phyloP scores from a whole-genome alignment of 2,888 invertebrate species.

The Megalurothrips usitatus region DNA sequence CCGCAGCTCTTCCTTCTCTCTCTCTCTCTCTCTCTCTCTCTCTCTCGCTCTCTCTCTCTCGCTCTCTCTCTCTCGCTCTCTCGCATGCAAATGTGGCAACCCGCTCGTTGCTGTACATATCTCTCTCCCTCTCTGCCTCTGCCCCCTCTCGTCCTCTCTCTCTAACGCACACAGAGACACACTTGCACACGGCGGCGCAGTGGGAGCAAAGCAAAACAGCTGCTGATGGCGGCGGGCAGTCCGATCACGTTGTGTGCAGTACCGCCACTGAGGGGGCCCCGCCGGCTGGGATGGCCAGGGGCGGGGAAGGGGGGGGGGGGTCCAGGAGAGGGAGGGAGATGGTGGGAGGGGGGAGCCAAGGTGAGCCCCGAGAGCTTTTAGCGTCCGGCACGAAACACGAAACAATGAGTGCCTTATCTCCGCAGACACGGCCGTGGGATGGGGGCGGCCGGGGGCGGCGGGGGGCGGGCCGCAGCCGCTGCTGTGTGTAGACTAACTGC shows the following conservation, averaged over 20 bases:
- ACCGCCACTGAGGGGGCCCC: neutral
- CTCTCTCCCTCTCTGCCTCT: neutral
- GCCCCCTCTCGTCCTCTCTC: no score
- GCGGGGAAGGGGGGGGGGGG: neutral
- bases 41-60: neutral
- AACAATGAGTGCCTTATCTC: slow-evolving; percentile 14
- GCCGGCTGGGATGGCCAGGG: neutral
- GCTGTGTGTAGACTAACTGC: neutral
- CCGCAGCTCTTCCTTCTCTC: no score
- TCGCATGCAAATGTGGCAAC: neutral
- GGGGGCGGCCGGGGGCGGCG: neutral
- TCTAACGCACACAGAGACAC: no score
- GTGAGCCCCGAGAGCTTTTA: no score
- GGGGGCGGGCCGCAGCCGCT: neutral
- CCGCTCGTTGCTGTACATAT: neutral
- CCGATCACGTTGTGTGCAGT: no score
- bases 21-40: no score
- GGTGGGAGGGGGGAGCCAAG: no score
- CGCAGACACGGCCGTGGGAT: neutral
- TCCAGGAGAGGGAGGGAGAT: neutral
- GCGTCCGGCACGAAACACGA: neutral
- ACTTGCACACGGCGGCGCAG: no score
- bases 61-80: neutral
- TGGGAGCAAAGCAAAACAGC: no score
- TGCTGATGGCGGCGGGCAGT: no score